These are phyloP conservation scores for Ceratina australensis DNA, from an alignment of 1,140 invertebrate genomes.

Conservation along the genomic window DNA sequence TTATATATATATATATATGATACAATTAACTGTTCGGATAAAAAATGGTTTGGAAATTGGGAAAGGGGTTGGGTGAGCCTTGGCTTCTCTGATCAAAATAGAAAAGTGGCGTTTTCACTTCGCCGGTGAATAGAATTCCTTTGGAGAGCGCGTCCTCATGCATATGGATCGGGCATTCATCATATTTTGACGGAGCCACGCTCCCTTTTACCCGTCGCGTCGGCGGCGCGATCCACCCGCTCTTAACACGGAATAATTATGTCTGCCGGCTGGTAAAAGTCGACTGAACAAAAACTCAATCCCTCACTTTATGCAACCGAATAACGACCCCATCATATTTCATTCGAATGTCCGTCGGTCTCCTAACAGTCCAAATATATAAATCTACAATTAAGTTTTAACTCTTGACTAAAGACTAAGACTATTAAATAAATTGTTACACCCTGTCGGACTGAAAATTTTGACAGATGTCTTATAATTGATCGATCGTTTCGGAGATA, in stretches of 20 bases:
- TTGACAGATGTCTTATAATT: no score
- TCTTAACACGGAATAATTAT: constrained; percentile 43
- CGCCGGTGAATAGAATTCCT: constrained; percentile 24
- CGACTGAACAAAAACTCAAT: not conserved
- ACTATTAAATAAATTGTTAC: no score
- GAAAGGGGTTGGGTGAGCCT: no score
- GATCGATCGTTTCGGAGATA: no score
- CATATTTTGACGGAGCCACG: constrained; percentile 45
- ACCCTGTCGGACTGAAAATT: no score
- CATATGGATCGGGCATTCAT: constrained; percentile 53
- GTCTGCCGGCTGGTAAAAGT: not conserved
- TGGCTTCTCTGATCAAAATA: constrained; percentile 1
- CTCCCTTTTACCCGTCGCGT: not conserved
- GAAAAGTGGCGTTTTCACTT: constrained; percentile 38
- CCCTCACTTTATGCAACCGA: constrained; percentile 4
- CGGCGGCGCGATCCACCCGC: no score
- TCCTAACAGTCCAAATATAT: no score
- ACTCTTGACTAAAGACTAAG: no score
- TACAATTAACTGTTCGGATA: no score
- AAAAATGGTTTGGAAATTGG: no score
- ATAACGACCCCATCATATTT: not conserved
- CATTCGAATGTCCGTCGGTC: not conserved
- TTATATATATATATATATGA: no score
- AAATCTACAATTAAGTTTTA: no score
- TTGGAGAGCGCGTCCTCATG: constrained; percentile 41